Percentiles rank a stretch among this genome's conserved stretches.
These are phyloP conservation scores for Argyresthia albistria DNA, from an alignment of 2,888 invertebrate species.

Conservation along the genomic window DNA sequence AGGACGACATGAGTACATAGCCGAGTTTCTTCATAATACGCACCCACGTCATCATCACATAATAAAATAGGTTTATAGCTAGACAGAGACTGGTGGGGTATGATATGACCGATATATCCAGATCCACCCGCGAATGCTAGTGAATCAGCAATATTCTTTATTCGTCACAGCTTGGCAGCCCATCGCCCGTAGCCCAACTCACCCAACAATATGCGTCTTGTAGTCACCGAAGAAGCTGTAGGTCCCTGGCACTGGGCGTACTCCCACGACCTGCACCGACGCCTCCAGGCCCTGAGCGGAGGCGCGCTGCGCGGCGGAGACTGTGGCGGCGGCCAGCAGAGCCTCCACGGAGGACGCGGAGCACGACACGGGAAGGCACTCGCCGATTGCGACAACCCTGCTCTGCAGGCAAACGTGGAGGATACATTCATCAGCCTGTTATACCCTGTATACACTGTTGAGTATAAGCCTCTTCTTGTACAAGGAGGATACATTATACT, in stretches of 20 bases:
- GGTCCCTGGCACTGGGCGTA: conserved; percentile 79
- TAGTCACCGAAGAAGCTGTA: conserved; percentile 75
- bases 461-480: no score
- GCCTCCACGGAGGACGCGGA: conserved; percentile 62
- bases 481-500: no score
- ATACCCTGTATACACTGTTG: no score
- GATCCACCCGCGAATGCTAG: no score
- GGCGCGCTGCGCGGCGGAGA: conserved; percentile 32
- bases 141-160: no score
- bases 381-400: conserved; percentile 78
- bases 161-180: no score
- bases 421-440: not conserved
- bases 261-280: conserved; percentile 65
- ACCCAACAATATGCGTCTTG: conserved; percentile 71
- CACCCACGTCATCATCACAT: no score
- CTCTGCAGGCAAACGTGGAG: conserved; percentile 52
- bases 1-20: no score
- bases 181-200: not conserved
- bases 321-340: conserved; percentile 46
- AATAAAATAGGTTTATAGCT: no score
- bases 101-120: no score
- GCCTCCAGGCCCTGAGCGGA: conserved; percentile 43
- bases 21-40: no score
- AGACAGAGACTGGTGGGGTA: no score
- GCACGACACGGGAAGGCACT: conserved; percentile 82